Conservation (phyloP, 64 coral and sea anemone genomes). For the Actinia tenebrosa region DNA sequence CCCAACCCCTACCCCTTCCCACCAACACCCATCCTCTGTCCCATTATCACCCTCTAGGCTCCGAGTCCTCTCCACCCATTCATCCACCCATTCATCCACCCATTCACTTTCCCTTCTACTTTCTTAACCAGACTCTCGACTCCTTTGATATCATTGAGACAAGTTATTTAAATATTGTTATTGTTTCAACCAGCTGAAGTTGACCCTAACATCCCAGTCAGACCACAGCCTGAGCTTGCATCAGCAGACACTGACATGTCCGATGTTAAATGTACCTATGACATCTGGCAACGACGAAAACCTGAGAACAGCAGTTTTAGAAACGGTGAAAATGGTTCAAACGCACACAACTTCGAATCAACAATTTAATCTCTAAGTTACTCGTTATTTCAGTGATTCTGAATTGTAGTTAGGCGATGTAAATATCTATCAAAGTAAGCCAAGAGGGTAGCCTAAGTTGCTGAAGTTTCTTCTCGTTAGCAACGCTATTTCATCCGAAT, state of each 20-base stretch:
- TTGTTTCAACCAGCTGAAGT: background rate
- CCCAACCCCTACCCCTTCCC: background rate
- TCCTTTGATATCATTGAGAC: no score
- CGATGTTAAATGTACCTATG: conserved; percentile 45
- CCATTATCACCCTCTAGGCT: no score
- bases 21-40: no score
- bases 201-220: background rate
- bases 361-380: conserved; percentile 22
- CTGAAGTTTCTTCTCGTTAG: no score
- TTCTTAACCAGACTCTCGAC: no score
- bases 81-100: no score
- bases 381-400: background rate
- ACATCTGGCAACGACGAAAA: conserved; percentile 56
- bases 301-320: conserved; percentile 43
- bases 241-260: conserved; percentile 16
- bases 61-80: no score
- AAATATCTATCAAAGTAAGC: no score
- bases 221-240: conserved; percentile 38
- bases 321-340: conserved; percentile 40
- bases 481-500: no score
- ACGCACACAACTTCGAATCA: conserved; percentile 35
- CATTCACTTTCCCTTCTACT: no score
- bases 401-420: no score
- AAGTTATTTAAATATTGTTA: background rate
- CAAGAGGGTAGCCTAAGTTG: no score